Conservation (phyloP, 2,797 vertebrate genomes). For the Hyperoplus lanceolatus region DNA sequence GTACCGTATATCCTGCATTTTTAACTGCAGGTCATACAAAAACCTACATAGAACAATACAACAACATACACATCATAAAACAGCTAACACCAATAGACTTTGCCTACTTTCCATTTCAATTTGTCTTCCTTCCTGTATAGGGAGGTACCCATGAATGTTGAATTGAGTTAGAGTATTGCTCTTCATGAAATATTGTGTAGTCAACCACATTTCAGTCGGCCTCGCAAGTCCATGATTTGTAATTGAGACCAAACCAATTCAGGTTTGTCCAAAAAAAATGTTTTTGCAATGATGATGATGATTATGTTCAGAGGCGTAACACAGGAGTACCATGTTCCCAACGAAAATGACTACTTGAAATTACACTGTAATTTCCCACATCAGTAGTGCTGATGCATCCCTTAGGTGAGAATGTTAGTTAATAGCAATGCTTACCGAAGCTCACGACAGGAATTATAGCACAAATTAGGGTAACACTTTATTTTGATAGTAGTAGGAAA, state of each 20-base stretch:
- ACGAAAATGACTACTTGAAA: not conserved
- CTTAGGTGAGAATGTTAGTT: conserved; percentile 32
- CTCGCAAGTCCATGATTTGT: not conserved
- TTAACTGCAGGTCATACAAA: too few relatives aligned
- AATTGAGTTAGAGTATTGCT: not conserved
- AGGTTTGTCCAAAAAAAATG: not conserved
- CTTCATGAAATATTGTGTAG: not conserved
- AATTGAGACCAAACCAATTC: not conserved
- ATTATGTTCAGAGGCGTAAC: not conserved
- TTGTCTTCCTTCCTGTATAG: too few relatives aligned
- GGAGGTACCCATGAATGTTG: not conserved
- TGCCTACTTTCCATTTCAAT: too few relatives aligned
- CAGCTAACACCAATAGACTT: too few relatives aligned
- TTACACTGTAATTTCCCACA: conserved; percentile 4
- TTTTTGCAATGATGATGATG: not conserved
- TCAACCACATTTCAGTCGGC: not conserved
- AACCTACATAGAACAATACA: too few relatives aligned
- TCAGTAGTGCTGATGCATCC: not conserved
- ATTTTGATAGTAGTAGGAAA: conserved; percentile 45
- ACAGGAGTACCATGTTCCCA: not conserved
- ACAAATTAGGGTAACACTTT: not conserved
- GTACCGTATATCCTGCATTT: too few relatives aligned
- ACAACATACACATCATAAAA: too few relatives aligned
- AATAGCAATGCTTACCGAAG: conserved; percentile 17
- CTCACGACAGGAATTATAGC: conserved; percentile 15